Conservation (phyloP, 1,140 invertebrate genomes). For the Trichomalopsis sarcophagae region DNA sequence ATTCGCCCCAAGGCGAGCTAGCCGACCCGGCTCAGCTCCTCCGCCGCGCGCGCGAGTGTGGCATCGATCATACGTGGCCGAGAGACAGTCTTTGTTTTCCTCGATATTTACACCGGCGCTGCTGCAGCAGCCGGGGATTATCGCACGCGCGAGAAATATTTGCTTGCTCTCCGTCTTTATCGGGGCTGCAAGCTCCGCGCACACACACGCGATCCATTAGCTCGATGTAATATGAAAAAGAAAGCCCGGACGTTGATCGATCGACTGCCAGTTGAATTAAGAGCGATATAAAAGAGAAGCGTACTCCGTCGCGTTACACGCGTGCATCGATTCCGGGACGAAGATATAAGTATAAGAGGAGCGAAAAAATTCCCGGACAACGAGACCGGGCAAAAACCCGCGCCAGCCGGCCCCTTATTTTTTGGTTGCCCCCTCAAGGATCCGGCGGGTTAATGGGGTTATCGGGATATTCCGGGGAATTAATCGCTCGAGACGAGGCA, state of each 20-base stretch:
- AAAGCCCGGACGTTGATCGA: no score
- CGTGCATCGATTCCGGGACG: no score
- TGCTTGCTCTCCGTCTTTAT: background rate
- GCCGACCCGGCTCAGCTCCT: background rate
- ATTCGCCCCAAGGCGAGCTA: background rate
- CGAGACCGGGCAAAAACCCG: background rate
- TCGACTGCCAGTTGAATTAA: no score
- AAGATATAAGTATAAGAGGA: no score
- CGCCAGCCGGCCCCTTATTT: background rate
- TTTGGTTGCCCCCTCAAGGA: background rate
- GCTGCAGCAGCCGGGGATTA: background rate
- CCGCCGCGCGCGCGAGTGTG: no score
- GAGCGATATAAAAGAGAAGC: no score
- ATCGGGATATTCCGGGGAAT: no score
- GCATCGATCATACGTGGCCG: background rate
- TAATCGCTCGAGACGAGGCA: no score
- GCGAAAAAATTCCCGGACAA: background rate
- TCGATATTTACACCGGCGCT: no score
- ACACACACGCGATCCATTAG: background rate
- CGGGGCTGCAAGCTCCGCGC: no score
- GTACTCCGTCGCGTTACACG: no score
- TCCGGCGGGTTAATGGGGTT: no score
- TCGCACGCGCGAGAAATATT: background rate
- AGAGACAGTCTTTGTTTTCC: background rate
- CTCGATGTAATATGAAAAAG: background rate